Conservation (phyloP, 2,113 vertebrate species). For the Manacus vitellinus region DNA sequence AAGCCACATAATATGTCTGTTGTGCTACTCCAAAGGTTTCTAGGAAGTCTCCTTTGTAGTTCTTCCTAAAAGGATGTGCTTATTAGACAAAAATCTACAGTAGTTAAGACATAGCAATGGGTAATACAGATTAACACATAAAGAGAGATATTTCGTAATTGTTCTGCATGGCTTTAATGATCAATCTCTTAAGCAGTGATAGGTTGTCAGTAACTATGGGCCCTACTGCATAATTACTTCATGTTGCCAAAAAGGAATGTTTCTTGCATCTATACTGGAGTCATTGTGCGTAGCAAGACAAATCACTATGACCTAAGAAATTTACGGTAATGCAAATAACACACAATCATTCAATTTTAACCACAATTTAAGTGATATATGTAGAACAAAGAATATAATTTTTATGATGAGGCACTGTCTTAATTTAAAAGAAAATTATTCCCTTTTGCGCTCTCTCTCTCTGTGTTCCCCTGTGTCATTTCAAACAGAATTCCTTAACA, state of each 20-base stretch:
- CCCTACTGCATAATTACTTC: not conserved
- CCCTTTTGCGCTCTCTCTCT: not conserved
- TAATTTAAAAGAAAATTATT: not conserved
- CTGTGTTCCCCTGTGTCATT: not conserved
- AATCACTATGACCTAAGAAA: not conserved
- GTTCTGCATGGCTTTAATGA: not conserved
- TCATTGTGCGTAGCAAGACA: not conserved
- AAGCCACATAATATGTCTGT: rapidly evolving
- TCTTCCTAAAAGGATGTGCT: not conserved
- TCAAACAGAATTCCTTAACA: not conserved
- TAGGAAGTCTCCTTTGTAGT: not conserved
- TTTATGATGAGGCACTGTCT: not conserved
- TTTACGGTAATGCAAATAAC: not conserved
- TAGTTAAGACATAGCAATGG: not conserved
- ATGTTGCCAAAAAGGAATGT: not conserved
- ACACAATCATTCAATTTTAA: not conserved
- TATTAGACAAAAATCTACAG: not conserved
- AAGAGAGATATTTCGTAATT: not conserved
- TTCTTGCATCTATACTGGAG: not conserved
- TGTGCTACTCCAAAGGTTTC: not conserved
- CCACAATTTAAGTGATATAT: not conserved
- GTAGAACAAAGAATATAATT: not conserved
- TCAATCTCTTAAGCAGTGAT: not conserved
- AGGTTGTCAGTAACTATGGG: not conserved
- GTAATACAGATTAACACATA: not conserved